Conservation (phyloP, 2,888 invertebrate species). For the Phania funesta region DNA sequence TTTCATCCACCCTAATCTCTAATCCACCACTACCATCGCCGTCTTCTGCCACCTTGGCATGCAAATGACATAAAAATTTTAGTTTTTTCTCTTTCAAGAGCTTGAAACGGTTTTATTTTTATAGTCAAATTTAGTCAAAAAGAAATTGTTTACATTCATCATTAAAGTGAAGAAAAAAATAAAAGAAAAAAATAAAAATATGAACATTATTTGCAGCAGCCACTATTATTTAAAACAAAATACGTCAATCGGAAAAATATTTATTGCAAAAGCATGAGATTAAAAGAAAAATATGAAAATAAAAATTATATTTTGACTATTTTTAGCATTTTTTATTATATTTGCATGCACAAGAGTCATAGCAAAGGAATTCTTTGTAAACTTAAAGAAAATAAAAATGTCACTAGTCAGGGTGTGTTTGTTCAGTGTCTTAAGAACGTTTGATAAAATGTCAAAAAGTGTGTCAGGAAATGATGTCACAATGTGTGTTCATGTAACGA, state of each 20-base stretch:
- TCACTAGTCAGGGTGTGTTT: slow-evolving; percentile 17
- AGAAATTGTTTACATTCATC: slow-evolving; percentile 31
- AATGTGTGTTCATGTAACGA: background rate
- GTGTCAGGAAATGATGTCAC: slow-evolving; percentile 48
- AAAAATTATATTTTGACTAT: slow-evolving; percentile 19
- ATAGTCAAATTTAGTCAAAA: slow-evolving; percentile 32
- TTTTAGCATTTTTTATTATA: slow-evolving; percentile 46
- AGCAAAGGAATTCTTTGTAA: slow-evolving; percentile 38
- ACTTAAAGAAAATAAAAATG: slow-evolving; percentile 35
- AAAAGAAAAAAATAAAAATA: slow-evolving; percentile 5
- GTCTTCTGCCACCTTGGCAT: background rate
- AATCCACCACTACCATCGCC: background rate
- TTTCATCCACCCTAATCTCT: background rate
- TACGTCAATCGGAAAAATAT: slow-evolving; percentile 58
- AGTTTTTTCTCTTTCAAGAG: background rate
- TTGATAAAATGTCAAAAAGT: slow-evolving; percentile 39
- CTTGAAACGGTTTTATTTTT: slow-evolving; percentile 35
- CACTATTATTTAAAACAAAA: slow-evolving; percentile 51
- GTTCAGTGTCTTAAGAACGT: slow-evolving; percentile 7
- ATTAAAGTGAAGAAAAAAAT: slow-evolving; percentile 17
- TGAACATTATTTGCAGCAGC: slow-evolving; percentile 13
- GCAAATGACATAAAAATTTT: background rate
- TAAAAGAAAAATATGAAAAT: slow-evolving; percentile 17
- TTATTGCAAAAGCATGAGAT: slow-evolving; percentile 20
- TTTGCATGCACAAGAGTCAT: slow-evolving; percentile 45